Evolutionary conservation across 2,113 vertebrate species (phyloP), one percentile per base, ranked within the genome.

Genomic region (Uria lomvia): DNA sequence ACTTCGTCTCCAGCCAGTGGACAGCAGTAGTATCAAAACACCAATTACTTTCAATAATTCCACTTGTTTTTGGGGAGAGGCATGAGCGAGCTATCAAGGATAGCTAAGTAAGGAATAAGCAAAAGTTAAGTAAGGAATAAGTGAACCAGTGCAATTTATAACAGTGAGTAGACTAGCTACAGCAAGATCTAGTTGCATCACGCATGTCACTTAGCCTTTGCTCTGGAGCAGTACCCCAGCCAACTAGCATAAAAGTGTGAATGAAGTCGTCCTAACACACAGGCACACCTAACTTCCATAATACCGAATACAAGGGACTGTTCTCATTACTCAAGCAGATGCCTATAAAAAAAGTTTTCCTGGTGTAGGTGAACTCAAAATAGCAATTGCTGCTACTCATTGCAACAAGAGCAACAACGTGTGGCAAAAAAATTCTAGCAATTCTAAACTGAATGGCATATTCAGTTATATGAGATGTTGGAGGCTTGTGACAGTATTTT

Each of bases 251-350:
- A 58, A 24, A 94, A 67, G 19, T 11, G 34, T 86, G 68, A 82
- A 83, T 90, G 85, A 95, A 90, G 81, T 83, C 77, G 95, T 88
- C 24, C 62, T 32, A 56, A 77, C 40, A 63, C 29, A 56, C 1
- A 18, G 74, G 49, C 87, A 96, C 92, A 91, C 92, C 95, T 96
- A 60, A 81, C 66, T 71, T 89, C 87, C 20, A 45, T 62, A 90
- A 65, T 49, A 72, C 26, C 67, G 91, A 52, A 14, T 32, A 67
- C 87, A 83, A 76, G 1, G 4, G 52, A 91, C 36, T 12, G 4
- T 36, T 86, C 82, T 62, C 47, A 29, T 59, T 74, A 58, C 42
- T 40, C n/a, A 63, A 67, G 52, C 38, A 86, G 45, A 86, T 59
- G 53, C 26, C 86, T 80, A n/a, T 32, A 71, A 62, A 43, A 62